These are phyloP conservation scores for Troilus luridus DNA, from an alignment of 2,888 invertebrate species.

Conservation along the genomic window DNA sequence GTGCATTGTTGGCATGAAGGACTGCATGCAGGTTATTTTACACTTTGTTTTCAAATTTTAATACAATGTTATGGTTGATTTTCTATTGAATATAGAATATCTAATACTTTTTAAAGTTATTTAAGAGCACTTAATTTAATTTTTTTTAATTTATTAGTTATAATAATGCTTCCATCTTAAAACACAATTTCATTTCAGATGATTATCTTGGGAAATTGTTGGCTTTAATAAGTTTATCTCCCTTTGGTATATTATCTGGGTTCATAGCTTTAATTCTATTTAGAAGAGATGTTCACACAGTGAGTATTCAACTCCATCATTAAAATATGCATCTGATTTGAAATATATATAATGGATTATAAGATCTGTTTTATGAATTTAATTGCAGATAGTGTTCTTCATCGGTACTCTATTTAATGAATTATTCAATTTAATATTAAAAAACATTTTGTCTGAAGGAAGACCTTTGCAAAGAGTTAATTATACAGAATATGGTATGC, in stretches of 20 bases:
- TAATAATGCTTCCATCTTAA: neutral
- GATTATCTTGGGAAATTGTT: slow-evolving; percentile 86
- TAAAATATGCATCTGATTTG: neutral
- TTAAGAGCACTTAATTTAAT: neutral
- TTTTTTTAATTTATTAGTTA: neutral
- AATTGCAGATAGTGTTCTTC: slow-evolving; percentile 86
- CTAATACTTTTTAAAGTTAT: neutral
- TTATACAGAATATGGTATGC: slow-evolving; percentile 89
- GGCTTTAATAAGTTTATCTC: slow-evolving; percentile 86
- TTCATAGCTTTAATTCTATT: slow-evolving; percentile 89
- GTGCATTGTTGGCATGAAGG: neutral
- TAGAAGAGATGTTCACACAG: slow-evolving; percentile 92
- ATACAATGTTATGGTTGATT: neutral
- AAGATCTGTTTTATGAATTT: slow-evolving; percentile 40
- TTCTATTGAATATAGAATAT: neutral
- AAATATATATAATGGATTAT: neutral
- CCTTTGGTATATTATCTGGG: slow-evolving; percentile 86
- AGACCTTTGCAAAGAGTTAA: slow-evolving; percentile 79
- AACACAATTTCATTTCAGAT: slow-evolving; percentile 75
- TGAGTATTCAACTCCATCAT: slow-evolving; percentile 71
- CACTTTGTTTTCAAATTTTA: slow-evolving; percentile 18
- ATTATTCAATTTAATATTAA: slow-evolving; percentile 82
- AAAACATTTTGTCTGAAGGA: slow-evolving; percentile 85
- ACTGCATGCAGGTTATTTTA: slow-evolving; percentile 20
- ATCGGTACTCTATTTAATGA: slow-evolving; percentile 85